Evolutionary conservation across 1,140 invertebrate genomes (phyloP), one percentile per base, ranked within the genome.

Genomic region (Metaphire vulgaris): DNA sequence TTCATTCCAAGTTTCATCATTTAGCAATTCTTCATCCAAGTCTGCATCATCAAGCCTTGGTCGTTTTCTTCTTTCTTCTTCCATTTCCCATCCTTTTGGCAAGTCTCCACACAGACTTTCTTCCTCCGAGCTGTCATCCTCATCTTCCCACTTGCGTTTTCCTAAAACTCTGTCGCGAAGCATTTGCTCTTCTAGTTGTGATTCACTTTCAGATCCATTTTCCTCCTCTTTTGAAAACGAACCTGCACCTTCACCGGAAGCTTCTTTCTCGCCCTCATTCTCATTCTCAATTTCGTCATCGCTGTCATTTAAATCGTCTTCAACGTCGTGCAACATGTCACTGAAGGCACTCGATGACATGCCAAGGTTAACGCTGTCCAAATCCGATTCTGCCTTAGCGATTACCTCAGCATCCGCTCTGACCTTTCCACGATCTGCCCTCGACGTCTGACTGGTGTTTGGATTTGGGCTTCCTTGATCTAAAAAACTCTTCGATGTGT

Each of bases 401-500:
- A 33, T n/a, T 30, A n/a, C 32, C 32, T 29, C 69, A n/a, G 30
- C 69, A 1, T 71, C 69, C 2, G 32, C 6, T 6, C n/a, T 21
- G 6, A 30, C 30, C 1, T 26, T n/a, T 6, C 2, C 21, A 21
- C 26, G 26, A 30, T 21, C 33, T 31, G n/a, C 33, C 1, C 30
- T 71, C 30, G 1, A 30, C 1, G 26, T 21, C 32, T 29, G 30
- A 21, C 12, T 21, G 6, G 41, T 56, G 41, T 56, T 33, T 32
- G 30, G 30, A 31, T 71, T 31, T 1, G 30, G 30, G 69, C 69
- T 71, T 1, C 32, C 69, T n/a, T 32, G 33, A 21, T 30, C 21
- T 33, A 71, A 33, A 33, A 32, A 71, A 31, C 33, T 32, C 30
- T 32, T 1, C 1, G 69, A 71, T n/a, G 69, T 30, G 29, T 85